These are phyloP conservation scores for Pluvialis apricaria DNA, from an alignment of 2,113 vertebrate species.

Conservation along the genomic window DNA sequence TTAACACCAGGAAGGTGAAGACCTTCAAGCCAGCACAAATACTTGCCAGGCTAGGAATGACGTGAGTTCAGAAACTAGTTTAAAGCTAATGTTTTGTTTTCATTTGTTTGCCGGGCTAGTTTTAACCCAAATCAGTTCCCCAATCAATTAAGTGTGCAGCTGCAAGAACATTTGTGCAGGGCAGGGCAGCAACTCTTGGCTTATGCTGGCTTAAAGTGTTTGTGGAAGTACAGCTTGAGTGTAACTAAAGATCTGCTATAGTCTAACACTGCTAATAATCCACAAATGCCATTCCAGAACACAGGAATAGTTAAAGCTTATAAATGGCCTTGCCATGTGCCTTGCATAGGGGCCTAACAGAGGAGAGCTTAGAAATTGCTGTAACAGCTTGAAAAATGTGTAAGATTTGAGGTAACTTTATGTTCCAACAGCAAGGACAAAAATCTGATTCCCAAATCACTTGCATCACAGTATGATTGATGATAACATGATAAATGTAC, in stretches of 20 bases:
- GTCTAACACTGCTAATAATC: slow-evolving; percentile 33
- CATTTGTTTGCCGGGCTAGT: not conserved
- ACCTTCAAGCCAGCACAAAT: not conserved
- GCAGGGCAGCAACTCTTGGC: slow-evolving; percentile 45
- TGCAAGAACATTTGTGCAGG: slow-evolving; percentile 55
- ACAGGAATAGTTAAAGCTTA: slow-evolving; percentile 44
- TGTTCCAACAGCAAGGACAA: not conserved
- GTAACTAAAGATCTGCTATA: slow-evolving; percentile 48
- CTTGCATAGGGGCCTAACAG: not conserved
- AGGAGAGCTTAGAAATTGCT: not conserved
- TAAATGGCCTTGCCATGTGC: slow-evolving; percentile 29
- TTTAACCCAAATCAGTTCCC: not conserved
- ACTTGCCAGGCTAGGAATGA: not conserved
- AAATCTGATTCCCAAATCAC: not conserved
- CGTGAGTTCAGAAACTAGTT: not conserved
- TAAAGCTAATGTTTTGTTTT: not conserved
- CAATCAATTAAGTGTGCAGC: slow-evolving; percentile 19
- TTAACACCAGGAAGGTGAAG: not conserved
- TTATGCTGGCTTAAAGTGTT: slow-evolving; percentile 43
- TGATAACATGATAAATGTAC: not conserved
- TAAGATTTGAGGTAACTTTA: not conserved
- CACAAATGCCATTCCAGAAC: slow-evolving; percentile 54
- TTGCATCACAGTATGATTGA: not conserved
- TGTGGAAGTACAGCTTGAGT: slow-evolving; percentile 15
- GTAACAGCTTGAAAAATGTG: not conserved